These are phyloP conservation scores for Halocaridina rubra DNA, from an alignment of 2,888 invertebrate genomes.

Conservation along the genomic window DNA sequence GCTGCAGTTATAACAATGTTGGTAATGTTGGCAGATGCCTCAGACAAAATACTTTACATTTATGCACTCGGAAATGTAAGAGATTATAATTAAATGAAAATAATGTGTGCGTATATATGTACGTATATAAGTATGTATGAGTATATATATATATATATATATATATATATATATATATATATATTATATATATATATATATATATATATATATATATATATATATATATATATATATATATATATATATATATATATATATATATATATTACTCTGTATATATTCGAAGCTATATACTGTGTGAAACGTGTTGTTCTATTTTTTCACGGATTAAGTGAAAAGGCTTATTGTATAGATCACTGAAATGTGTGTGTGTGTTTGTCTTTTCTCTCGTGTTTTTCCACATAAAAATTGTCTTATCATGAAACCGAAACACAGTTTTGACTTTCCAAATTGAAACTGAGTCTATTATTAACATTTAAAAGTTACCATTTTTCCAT, in stretches of 20 bases:
- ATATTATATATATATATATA: slow-evolving; percentile 7
- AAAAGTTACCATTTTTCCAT: neutral
- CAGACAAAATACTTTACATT: too few relatives aligned
- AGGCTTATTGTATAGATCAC: too few relatives aligned
- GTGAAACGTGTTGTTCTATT: too few relatives aligned
- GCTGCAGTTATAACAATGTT: too few relatives aligned
- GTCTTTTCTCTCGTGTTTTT: neutral
- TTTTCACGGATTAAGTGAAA: too few relatives aligned
- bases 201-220: neutral
- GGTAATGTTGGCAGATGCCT: too few relatives aligned
- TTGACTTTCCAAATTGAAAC: neutral
- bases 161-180: neutral
- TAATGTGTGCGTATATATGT: too few relatives aligned
- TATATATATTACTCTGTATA: neutral
- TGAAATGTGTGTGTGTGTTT: neutral
- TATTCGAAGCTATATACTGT: neutral
- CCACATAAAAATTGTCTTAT: too few relatives aligned
- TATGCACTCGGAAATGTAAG: too few relatives aligned
- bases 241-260: neutral
- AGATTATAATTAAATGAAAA: too few relatives aligned
- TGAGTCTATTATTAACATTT: neutral
- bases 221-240: neutral
- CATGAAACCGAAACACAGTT: neutral
- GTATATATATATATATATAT: neutral
- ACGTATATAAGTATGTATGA: too few relatives aligned